phyloP scores from a whole-genome alignment of 1,140 invertebrate species.

The Hyposmocoma kahamanoa region DNA sequence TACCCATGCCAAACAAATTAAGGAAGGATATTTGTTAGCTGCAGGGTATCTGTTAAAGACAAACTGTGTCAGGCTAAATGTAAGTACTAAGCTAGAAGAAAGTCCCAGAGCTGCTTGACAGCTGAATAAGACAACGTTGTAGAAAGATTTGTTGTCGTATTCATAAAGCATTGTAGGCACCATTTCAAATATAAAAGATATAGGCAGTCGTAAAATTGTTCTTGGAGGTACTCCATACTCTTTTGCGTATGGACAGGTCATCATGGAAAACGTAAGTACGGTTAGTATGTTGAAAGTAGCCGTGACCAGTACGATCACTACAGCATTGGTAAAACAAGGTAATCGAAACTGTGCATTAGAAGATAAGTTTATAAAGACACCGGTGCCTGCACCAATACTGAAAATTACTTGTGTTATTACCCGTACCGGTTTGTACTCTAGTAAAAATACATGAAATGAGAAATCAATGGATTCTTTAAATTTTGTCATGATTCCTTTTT shows the following conservation, averaged over 20 bases:
- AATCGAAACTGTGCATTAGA: conserved; percentile 37
- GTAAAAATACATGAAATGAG: conserved; percentile 28
- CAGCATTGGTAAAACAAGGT: conserved; percentile 44
- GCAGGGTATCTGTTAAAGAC: conserved; percentile 18
- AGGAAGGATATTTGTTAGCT: conserved; percentile 37
- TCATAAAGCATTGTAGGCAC: conserved; percentile 37
- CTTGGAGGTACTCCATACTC: conserved; percentile 18
- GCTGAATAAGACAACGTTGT: conserved; percentile 34
- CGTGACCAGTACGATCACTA: conserved; percentile 31
- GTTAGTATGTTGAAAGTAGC: conserved; percentile 22
- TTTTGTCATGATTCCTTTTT: conserved; percentile 43
- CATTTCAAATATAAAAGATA: conserved; percentile 43
- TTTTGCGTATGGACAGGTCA: conserved; percentile 49
- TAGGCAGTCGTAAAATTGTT: conserved; percentile 19
- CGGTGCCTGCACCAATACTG: conserved; percentile 38
- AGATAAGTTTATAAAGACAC: conserved; percentile 33
- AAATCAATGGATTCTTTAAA: conserved; percentile 39
- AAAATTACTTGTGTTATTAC: conserved; percentile 29
- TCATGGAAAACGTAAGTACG: conserved; percentile 33
- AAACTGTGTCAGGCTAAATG: conserved; percentile 34
- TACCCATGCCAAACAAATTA: conserved; percentile 24
- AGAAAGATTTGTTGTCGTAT: conserved; percentile 33
- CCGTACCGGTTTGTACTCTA: conserved; percentile 25
- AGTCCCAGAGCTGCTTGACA: conserved; percentile 26
- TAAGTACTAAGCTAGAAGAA: conserved; percentile 24